Evolutionary conservation across 2,888 invertebrate species (phyloP).

Genomic region (Netelia inedita): DNA sequence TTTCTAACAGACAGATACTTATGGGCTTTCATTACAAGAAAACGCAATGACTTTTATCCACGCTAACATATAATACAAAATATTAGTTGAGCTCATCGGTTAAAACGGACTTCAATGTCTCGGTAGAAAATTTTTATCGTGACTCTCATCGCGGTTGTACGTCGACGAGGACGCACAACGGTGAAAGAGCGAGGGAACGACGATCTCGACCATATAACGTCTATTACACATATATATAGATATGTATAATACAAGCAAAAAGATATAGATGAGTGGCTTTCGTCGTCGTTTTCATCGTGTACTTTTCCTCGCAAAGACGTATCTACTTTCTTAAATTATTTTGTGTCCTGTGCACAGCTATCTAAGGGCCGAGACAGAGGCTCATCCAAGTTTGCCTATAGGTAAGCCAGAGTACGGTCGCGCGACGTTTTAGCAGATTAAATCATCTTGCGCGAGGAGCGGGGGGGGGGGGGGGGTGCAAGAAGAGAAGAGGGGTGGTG

Average conservation of each 20-base stretch:
- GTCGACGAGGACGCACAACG: slow-evolving; percentile 28
- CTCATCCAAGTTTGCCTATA: slow-evolving; percentile 77
- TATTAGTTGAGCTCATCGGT: no score
- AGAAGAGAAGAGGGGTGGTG: no score
- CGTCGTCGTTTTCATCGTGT: slow-evolving; percentile 57
- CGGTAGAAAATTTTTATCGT: no score
- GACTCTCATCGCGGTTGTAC: slow-evolving; percentile 3
- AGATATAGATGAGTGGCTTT: slow-evolving; percentile 49
- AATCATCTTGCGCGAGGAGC: slow-evolving; percentile 80
- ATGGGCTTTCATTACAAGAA: not conserved
- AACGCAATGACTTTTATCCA: not conserved
- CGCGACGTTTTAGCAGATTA: slow-evolving; percentile 84
- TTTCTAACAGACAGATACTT: not conserved
- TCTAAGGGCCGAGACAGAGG: slow-evolving; percentile 55
- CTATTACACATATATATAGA: slow-evolving; percentile 26
- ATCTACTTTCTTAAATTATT: slow-evolving; percentile 80
- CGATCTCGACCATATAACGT: slow-evolving; percentile 4
- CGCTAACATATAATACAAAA: not conserved
- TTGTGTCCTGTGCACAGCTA: slow-evolving; percentile 76
- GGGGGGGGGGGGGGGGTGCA: slow-evolving; percentile 71
- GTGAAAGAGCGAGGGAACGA: slow-evolving; percentile 9
- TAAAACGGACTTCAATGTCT: no score
- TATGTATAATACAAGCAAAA: slow-evolving; percentile 1
- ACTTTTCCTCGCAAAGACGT: slow-evolving; percentile 62
- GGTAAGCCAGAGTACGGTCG: slow-evolving; percentile 72